Base-by-base conservation (phyloP, 2,113 vertebrate genomes). In the Odocoileus virginianus region DNA sequence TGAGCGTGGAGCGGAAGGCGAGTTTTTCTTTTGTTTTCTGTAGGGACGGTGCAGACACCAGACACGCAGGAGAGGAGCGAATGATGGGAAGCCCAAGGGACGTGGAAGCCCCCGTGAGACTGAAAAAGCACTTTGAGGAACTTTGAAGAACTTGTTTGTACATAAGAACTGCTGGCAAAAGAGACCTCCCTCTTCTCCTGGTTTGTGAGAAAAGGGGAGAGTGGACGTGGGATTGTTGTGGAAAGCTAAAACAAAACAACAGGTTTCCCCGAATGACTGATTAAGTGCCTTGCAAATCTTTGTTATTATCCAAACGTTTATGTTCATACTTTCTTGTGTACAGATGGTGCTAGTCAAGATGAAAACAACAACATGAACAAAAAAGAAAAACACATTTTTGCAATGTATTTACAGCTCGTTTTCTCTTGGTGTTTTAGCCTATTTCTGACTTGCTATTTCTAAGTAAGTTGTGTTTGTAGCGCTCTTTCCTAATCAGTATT, bases 251-350 rank as follows among this genome's bases (percentile, higher is more conserved):
- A 97, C 98, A 92, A 87, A 97, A 54, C 50, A 96, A 98, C 96
- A 96, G 93, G 97, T 94, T 98, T 98, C 98, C 98, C 97, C 97
- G 98, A 98, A 98, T 98, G 98, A 99, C 98, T 99, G 99, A 98
- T 98, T 98, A 99, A 99, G 99, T 99, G 99, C 99, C 99, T 99
- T 99, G 99, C 99, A 99, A 99, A 99, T 99, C 99, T 99, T 99
- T 99, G 99, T 47, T 94, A 82, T 99, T 99, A 99, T 98, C 98
- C 98, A 99, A 98, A 99, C 98, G 97, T 98, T 98, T 99, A 99
- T 99, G 99, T 99, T 98, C 98, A 98, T 99, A 99, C 98, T 98
- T 98, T 98, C 98, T 98, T 98, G 99, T 99, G 99, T 99, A 99
- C 99, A 99, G 99, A 99, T 98, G 99, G 99, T 99, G 99, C 99